These are phyloP conservation scores for Fulica atra DNA, from an alignment of 2,113 vertebrate species.

Conservation along the genomic window DNA sequence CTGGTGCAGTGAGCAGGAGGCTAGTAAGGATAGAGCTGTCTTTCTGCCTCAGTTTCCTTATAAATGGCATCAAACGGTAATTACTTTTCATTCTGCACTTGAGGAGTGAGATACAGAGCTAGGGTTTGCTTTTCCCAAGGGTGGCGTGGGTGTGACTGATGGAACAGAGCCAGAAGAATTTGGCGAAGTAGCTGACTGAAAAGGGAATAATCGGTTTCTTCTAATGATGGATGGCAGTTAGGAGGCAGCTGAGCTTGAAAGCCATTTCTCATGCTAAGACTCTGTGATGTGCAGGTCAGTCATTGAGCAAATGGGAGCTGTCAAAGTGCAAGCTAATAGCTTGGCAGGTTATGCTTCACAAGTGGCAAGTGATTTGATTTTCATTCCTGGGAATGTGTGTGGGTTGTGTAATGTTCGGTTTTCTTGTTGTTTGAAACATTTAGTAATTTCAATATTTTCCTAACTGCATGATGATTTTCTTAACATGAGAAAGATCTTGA, in stretches of 20 bases:
- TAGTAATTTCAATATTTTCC: neutral
- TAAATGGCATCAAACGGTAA: neutral
- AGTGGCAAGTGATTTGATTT: neutral
- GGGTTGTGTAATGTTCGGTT: neutral
- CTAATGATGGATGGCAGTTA: slow-evolving; percentile 44
- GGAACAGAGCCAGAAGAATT: slow-evolving; percentile 23
- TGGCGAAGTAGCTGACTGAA: neutral
- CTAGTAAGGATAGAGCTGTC: neutral
- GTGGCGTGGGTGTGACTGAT: neutral
- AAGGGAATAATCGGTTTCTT: slow-evolving; percentile 37
- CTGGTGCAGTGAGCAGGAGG: rapidly evolving
- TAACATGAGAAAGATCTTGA: neutral
- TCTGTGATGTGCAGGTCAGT: neutral
- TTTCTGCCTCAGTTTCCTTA: neutral
- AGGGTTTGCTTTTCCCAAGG: neutral
- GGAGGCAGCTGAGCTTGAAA: slow-evolving; percentile 27
- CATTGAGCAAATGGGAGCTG: neutral
- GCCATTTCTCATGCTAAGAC: slow-evolving; percentile 7
- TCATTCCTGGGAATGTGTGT: neutral
- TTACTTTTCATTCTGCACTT: neutral
- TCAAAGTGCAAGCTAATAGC: slow-evolving; percentile 5
- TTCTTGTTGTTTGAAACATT: neutral
- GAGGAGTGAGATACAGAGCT: neutral
- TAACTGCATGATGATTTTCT: neutral
- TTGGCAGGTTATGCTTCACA: neutral